These are phyloP conservation scores for Protaetia brevitarsis DNA, from an alignment of 1,140 invertebrate species.

Conservation along the genomic window DNA sequence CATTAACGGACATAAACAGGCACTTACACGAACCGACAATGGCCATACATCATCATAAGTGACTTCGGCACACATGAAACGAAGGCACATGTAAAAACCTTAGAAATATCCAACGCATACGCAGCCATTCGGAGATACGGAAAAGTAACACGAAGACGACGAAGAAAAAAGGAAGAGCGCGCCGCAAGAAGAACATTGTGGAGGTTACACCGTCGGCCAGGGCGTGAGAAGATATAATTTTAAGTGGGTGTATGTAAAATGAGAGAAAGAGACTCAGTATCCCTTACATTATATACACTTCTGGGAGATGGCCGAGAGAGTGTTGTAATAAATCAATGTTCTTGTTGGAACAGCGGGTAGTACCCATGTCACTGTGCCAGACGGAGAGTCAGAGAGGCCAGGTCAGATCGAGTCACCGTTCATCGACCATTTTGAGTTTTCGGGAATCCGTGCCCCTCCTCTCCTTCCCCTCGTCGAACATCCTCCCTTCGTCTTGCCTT, in stretches of 20 bases:
- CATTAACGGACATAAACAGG: conserved; percentile 37
- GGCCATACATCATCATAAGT: conserved; percentile 32
- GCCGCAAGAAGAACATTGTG: not conserved
- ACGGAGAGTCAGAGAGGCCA: not conserved
- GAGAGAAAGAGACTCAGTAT: conserved; percentile 17
- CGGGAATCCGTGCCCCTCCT: not conserved
- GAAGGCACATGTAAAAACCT: conserved; percentile 33
- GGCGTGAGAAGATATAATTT: conserved; percentile 31
- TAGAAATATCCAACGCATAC: conserved; percentile 24
- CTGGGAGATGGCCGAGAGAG: conserved; percentile 24
- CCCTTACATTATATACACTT: conserved; percentile 6
- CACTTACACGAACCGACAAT: conserved; percentile 33
- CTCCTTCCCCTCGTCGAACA: conserved; percentile 28
- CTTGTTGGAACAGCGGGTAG: conserved; percentile 36
- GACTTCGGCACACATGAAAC: conserved; percentile 34
- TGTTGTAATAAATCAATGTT: conserved; percentile 34
- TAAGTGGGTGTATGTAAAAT: conserved; percentile 40
- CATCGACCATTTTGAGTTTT: conserved; percentile 32
- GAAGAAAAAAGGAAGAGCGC: not conserved
- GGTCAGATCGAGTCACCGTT: conserved; percentile 8
- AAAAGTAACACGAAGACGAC: not conserved
- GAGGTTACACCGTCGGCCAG: conserved; percentile 26
- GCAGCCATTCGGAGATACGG: not conserved
- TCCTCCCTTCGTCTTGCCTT: conserved; percentile 28
- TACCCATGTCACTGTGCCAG: conserved; percentile 32